Evolutionary conservation across 2,797 vertebrate genomes (phyloP).

Genomic region (Silurus aristotelis): DNA sequence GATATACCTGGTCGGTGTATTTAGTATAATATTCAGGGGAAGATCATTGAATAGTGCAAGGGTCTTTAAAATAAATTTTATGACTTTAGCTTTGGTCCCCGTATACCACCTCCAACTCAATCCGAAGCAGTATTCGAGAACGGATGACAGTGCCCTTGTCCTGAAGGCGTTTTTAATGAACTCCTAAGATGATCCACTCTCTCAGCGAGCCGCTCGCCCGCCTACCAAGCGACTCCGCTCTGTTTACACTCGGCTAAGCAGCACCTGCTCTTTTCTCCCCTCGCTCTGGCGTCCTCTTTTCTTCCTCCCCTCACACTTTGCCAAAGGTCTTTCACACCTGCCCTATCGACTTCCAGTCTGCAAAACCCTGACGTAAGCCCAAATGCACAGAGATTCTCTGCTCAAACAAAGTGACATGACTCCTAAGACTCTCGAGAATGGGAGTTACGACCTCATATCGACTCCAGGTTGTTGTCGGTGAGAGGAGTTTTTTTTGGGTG

Average conservation of each 20-base stretch:
- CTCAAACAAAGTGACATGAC: not conserved
- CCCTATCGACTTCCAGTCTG: conserved; percentile 27
- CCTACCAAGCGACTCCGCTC: conserved; percentile 43
- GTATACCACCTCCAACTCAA: conserved; percentile 17
- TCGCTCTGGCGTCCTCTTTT: conserved; percentile 18
- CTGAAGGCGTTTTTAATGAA: conserved; percentile 60
- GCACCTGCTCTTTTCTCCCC: conserved; percentile 19
- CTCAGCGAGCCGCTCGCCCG: conserved; percentile 37
- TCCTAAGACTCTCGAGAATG: not conserved
- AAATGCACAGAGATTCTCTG: not conserved
- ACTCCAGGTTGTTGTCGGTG: not conserved
- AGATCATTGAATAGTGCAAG: not conserved
- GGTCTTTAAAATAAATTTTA: not conserved
- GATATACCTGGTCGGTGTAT: no score
- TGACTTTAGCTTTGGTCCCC: not conserved
- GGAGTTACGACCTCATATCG: not conserved
- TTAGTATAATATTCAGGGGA: not conserved
- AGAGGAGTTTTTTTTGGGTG: not conserved
- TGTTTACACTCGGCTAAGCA: conserved; percentile 38
- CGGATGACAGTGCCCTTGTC: conserved; percentile 42
- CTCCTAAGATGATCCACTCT: conserved; percentile 48
- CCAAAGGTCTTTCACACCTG: conserved; percentile 31
- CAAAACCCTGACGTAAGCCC: not conserved
- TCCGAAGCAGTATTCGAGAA: conserved; percentile 38
- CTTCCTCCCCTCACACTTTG: conserved; percentile 16